phyloP scores from a whole-genome alignment of 2,888 invertebrate species.

The Aphodius granarius region DNA sequence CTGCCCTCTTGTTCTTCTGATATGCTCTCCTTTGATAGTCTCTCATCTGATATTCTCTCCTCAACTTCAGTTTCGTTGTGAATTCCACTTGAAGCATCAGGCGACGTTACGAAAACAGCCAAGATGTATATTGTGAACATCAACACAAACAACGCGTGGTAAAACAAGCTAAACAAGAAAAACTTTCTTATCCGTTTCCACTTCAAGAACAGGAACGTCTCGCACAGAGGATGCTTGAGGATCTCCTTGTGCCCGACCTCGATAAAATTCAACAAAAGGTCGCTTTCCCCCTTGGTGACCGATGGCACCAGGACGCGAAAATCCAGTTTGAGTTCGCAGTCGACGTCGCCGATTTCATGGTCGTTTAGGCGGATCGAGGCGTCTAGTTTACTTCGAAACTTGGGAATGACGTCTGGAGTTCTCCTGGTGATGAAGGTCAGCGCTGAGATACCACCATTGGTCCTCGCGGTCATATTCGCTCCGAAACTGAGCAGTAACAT shows the following conservation, averaged over 20 bases:
- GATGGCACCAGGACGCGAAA: conserved; percentile 65
- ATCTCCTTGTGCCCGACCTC: conserved; percentile 80
- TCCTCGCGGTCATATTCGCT: conserved; percentile 78
- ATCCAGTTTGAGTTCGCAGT: conserved; percentile 77
- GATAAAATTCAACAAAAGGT: conserved; percentile 69
- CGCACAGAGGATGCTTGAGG: conserved; percentile 81
- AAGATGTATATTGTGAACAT: conserved; percentile 74
- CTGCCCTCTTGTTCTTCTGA: neutral
- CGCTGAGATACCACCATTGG: conserved; percentile 79
- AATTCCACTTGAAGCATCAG: neutral
- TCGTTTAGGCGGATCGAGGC: conserved; percentile 77
- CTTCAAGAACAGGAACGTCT: conserved; percentile 81
- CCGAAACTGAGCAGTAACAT: conserved; percentile 74
- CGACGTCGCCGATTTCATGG: conserved; percentile 83
- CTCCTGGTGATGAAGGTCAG: conserved; percentile 81
- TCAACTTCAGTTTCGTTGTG: neutral
- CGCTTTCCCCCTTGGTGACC: conserved; percentile 68
- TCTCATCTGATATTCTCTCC: neutral
- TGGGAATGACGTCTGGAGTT: conserved; percentile 79
- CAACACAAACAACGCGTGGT: conserved; percentile 74
- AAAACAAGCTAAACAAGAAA: conserved; percentile 76
- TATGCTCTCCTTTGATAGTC: no score
- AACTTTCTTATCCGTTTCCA: conserved; percentile 83
- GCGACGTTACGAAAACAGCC: conserved; percentile 61
- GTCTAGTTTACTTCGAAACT: conserved; percentile 67